Conservation (phyloP, 2,888 invertebrate genomes). For the Halocaridina rubra region DNA sequence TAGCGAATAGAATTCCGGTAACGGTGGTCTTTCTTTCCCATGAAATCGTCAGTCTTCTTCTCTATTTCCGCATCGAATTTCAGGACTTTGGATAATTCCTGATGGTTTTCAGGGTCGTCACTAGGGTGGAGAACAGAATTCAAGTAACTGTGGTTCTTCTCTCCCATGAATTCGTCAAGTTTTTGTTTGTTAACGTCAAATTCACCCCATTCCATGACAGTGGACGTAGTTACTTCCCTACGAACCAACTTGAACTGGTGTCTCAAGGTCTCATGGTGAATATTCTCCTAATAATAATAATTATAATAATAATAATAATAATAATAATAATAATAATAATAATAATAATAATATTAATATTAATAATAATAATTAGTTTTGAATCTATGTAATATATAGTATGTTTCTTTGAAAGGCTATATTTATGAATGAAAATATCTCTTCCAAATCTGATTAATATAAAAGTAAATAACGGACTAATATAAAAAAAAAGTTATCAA, state of each 20-base stretch:
- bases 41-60: too few species aligned
- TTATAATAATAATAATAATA: neutral
- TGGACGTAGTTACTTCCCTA: constrained; percentile 34
- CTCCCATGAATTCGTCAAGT: neutral
- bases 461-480: neutral
- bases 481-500: too few species aligned
- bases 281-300: constrained; percentile 5
- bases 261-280: constrained; percentile 16
- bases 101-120: neutral
- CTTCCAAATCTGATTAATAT: neutral
- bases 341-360: too few species aligned
- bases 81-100: too few species aligned
- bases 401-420: neutral
- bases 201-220: constrained; percentile 38
- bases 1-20: neutral
- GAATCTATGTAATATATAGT: neutral
- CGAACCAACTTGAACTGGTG: constrained; percentile 30
- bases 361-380: too few species aligned
- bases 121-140: neutral
- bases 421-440: neutral
- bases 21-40: neutral
- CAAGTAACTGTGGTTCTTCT: neutral
- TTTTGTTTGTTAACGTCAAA: neutral
- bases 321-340: neutral
- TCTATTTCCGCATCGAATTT: too few species aligned